A percentile compares a stretch with the other conserved stretches of the same genome.
Evolutionary conservation across 2,888 invertebrate species (phyloP).

Genomic region (Xestia xanthographa): DNA sequence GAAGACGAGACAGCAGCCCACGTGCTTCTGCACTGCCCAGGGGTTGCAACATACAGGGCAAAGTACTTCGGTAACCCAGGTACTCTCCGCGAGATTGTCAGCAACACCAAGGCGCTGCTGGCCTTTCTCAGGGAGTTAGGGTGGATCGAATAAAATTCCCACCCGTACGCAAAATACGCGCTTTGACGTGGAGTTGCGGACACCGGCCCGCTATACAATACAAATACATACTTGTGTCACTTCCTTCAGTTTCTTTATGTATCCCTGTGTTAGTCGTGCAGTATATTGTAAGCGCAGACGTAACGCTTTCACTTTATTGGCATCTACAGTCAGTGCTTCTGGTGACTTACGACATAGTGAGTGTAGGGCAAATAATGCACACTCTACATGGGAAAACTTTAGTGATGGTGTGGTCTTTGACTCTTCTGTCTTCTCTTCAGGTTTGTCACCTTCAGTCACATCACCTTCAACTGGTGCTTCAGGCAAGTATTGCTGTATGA

Average conservation of each 20-base stretch:
- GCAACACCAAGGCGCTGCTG: too few relatives aligned
- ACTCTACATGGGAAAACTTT: constrained; percentile 98
- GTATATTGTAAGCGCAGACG: constrained; percentile 97
- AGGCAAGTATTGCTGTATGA: constrained; percentile 95
- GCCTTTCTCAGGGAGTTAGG: too few relatives aligned
- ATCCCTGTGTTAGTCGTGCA: constrained; percentile 97
- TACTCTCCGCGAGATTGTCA: too few relatives aligned
- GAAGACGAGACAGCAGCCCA: too few relatives aligned
- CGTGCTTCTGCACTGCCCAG: too few relatives aligned
- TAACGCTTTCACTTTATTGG: constrained; percentile 95
- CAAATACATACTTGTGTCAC: constrained; percentile 88
- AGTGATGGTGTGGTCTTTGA: constrained; percentile 93
- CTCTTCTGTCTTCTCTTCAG: constrained; percentile 80
- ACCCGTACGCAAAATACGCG: too few relatives aligned
- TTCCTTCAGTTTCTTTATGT: constrained; percentile 92
- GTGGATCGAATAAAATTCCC: too few relatives aligned
- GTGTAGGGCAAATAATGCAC: constrained; percentile 94
- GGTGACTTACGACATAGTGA: constrained; percentile 95
- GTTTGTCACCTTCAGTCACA: constrained; percentile 85
- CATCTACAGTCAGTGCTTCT: constrained; percentile 93
- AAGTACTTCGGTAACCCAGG: too few relatives aligned
- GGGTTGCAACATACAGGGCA: too few relatives aligned
- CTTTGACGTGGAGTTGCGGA: too few relatives aligned
- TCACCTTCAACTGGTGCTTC: constrained; percentile 93
- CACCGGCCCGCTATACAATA: too few relatives aligned